Percentiles rank a stretch among this genome's conserved stretches.
phyloP scores from a whole-genome alignment of 2,113 vertebrate genomes.

The Cephalopholis sonnerati region DNA sequence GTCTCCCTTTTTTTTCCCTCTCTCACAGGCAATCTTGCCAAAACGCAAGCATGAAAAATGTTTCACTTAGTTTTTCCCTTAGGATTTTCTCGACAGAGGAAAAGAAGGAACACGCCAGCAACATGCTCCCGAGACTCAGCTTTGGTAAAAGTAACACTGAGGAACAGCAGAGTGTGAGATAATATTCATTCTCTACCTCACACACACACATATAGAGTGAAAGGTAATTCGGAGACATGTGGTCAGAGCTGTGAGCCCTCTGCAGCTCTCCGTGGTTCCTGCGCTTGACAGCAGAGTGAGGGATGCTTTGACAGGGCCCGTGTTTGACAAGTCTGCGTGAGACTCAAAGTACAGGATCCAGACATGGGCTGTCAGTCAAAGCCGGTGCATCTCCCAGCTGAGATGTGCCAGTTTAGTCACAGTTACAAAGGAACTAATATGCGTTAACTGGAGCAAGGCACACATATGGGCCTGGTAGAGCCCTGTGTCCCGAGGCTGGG shows the following conservation, averaged over 20 bases:
- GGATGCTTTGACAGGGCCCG: slow-evolving; percentile 77
- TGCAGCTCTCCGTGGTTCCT: slow-evolving; percentile 48
- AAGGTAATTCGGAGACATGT: slow-evolving; percentile 53
- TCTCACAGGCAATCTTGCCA: slow-evolving; percentile 60
- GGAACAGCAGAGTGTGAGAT: slow-evolving; percentile 28
- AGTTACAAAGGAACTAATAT: slow-evolving; percentile 84
- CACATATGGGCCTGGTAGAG: slow-evolving; percentile 76
- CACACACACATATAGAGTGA: background rate
- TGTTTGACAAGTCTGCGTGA: slow-evolving; percentile 80
- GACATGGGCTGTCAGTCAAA: slow-evolving; percentile 83
- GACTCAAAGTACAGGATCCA: slow-evolving; percentile 81
- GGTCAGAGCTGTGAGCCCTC: slow-evolving; percentile 57
- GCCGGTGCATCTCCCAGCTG: slow-evolving; percentile 74
- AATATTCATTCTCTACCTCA: slow-evolving; percentile 13
- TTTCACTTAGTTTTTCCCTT: slow-evolving; percentile 49
- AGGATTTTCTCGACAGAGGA: slow-evolving; percentile 22
- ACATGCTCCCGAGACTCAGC: slow-evolving; percentile 45
- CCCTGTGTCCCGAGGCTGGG: slow-evolving; percentile 78
- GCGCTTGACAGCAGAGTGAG: slow-evolving; percentile 73
- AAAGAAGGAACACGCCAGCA: slow-evolving; percentile 48
- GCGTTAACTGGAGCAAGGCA: slow-evolving; percentile 83
- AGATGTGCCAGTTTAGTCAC: slow-evolving; percentile 82
- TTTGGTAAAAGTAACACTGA: slow-evolving; percentile 20
- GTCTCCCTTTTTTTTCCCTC: slow-evolving; percentile 27
- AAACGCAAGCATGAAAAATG: slow-evolving; percentile 61